Base-by-base conservation (phyloP, 2,888 invertebrate species). In the Fissipunctia ypsillon region DNA sequence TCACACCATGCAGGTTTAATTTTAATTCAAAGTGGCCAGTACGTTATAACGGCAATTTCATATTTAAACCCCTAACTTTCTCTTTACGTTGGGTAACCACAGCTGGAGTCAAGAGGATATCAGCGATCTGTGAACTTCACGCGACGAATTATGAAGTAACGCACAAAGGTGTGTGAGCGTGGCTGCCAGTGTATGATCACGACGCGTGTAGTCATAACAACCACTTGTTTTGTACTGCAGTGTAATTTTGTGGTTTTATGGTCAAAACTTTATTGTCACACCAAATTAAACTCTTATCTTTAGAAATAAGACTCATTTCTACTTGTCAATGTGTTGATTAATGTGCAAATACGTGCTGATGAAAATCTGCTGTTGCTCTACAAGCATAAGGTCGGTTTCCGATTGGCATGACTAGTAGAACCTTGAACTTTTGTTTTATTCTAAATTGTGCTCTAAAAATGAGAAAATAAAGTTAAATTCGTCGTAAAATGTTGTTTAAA, bases 201-300 rank as follows among this genome's bases (percentile, higher is more conserved):
- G n/a, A 50, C 63, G 41, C 38, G 35, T 59, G 76, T 65, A 69
- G 28, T 63, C 76, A 73, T 48, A 73, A 84, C 73, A 85, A 85
- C 76, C 80, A 75, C 76, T 83, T 74, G 76, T 85, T 83, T 75
- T 66, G 48, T 66, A 84, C 59, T 63, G 19, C 60, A 56, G 41
- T 76, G 72, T 65, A 78, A 68, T 57, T 35, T 60, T 69, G 43
- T 57, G 69, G 73, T 68, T 77, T 71, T 57, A 45, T 48, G 45
- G n/a, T 45, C 38, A 50, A 43, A 43, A 74, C 16, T 41, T 25
- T n/a, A 45, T 35, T n/a, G 35, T 16, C 50, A 73, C 10, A 19
- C 77, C 25, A 73, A 71, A 66, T 35, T 43, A 56, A 12, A 84
- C 54, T 59, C 16, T 69, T 59, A 54, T 0, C 0, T 28, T 0